phyloP scores from a whole-genome alignment of 2,888 invertebrate genomes.

The Trissonchulus sp. region DNA sequence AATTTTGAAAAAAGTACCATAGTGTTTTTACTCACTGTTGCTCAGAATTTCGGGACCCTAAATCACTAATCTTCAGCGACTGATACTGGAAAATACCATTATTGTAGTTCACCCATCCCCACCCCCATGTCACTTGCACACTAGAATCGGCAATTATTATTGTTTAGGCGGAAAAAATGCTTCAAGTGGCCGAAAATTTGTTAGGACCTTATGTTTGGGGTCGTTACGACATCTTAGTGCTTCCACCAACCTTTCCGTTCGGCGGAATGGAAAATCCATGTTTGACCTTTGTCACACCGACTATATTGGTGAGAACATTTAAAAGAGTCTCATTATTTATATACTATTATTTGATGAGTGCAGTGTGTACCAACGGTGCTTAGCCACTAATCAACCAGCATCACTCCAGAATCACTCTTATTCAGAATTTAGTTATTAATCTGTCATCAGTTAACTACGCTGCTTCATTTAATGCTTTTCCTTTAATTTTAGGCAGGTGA shows the following conservation, averaged over 20 bases:
- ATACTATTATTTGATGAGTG: neutral
- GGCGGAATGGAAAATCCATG: constrained; percentile 98
- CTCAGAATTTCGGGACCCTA: too few relatives aligned
- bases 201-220: constrained; percentile 87
- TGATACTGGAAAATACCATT: too few relatives aligned
- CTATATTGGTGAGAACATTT: constrained; percentile 52
- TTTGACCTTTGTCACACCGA: constrained; percentile 87
- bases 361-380: too few relatives aligned
- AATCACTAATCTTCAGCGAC: too few relatives aligned
- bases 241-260: constrained; percentile 87
- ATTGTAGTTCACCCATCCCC: too few relatives aligned
- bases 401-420: neutral
- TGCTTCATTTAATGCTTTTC: neutral
- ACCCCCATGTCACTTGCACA: too few relatives aligned
- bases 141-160: too few relatives aligned
- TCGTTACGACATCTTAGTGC: constrained; percentile 74
- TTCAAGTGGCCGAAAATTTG: constrained; percentile 72
- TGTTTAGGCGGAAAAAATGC: constrained; percentile 67
- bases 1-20: too few relatives aligned
- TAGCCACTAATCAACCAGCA: too few relatives aligned
- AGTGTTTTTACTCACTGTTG: too few relatives aligned
- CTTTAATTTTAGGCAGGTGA: constrained; percentile 69
- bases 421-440: constrained; percentile 6
- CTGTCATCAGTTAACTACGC: neutral
- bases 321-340: neutral